Conservation (phyloP, 2,113 vertebrate species). For the Salminus brasiliensis region DNA sequence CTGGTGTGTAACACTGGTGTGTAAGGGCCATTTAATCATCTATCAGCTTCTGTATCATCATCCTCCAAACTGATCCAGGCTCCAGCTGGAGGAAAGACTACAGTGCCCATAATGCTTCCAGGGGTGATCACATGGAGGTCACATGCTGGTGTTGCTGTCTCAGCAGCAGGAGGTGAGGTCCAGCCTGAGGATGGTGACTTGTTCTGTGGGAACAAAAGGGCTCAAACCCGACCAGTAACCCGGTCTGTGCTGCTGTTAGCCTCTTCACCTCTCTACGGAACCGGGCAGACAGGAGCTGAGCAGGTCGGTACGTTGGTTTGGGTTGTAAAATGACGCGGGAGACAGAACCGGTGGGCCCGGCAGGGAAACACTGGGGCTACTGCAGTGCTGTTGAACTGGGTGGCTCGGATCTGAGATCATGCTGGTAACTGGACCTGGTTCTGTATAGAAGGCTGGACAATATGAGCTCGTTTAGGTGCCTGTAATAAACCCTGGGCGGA, state of each 20-base stretch:
- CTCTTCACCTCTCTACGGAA: too few relatives aligned
- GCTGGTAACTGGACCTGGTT: not conserved
- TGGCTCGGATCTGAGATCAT: not conserved
- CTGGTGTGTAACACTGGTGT: too few relatives aligned
- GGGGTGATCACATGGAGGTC: not conserved
- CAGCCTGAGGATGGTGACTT: not conserved
- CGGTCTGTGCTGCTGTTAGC: not conserved
- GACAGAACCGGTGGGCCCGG: too few relatives aligned
- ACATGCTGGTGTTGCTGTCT: not conserved
- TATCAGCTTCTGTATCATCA: too few relatives aligned
- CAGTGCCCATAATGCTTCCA: not conserved
- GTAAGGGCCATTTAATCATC: too few relatives aligned
- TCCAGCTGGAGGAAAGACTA: not conserved
- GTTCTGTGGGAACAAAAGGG: not conserved
- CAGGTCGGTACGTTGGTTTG: not conserved
- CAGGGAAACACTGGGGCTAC: not conserved
- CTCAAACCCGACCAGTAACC: not conserved
- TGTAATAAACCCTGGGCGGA: too few relatives aligned
- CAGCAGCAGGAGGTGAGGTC: slow-evolving; percentile 1
- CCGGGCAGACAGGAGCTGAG: too few relatives aligned
- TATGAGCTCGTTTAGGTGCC: not conserved
- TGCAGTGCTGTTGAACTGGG: not conserved
- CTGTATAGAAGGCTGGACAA: not conserved
- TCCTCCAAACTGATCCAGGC: not conserved
- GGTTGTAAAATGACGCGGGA: too few relatives aligned